Base-by-base conservation (phyloP, 2,888 invertebrate species). In the Aethes cnicana region DNA sequence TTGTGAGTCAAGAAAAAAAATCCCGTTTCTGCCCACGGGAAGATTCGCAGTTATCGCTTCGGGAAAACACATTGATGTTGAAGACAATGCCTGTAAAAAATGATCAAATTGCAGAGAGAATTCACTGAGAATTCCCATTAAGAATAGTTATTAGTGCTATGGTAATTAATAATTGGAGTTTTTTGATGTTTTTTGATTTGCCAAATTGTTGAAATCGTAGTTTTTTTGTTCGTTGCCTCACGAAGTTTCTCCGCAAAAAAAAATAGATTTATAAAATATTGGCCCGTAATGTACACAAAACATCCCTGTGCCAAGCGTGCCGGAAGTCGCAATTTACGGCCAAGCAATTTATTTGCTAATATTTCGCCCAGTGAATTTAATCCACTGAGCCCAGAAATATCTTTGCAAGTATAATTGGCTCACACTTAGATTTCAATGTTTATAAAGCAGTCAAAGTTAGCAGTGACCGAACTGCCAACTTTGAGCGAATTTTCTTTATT, bases 341-440 rank as follows among this genome's bases (percentile, higher is more conserved):
- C 18, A 52, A 9, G 39, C 52, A 46, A 52, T 46, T 52, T 52
- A 52, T 52, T 52, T 52, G 52, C 44, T 52, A 52, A 52, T 52
- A 44, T 52, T 52, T 39, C 32, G 30, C 32, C 18, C 32, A 52
- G 44, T 39, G 44, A 46, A 52, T 52, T 37, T 25, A 52, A 52
- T 37, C 26, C 11, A 30, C 25, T 12, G 32, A 14, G n/a, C 20
- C 30, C 32, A 23, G n/a, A 44, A 37, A 39, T 26, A 32, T 44
- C 44, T 52, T 52, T 46, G 39, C 52, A 46, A 52, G 52, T 52
- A 39, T 39, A 52, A 52, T 39, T 20, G n/a, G 9, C 9, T 39
- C 14, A 16, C 35, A 18, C 39, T 39, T 25, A 39, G 37, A 46
- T 52, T 44, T 23, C 26, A 46, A 46, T 46, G 25, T 44, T 44